phyloP scores from a whole-genome alignment of 35 echinoderm and acorn worm genomes.

The Stichopus chloronotus region DNA sequence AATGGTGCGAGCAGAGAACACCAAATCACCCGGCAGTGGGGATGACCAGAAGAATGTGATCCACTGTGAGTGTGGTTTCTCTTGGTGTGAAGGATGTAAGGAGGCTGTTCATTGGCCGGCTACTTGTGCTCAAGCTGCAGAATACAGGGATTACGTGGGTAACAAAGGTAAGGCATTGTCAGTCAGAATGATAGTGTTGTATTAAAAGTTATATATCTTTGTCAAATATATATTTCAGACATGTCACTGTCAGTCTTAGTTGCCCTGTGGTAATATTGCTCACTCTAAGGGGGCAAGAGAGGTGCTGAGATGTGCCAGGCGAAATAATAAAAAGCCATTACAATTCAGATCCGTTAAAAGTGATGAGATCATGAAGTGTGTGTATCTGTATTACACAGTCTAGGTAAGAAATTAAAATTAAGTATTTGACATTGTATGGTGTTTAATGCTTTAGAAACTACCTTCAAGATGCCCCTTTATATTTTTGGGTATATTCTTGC shows the following conservation, averaged over 20 bases:
- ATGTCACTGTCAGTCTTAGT: background rate
- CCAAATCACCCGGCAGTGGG: background rate
- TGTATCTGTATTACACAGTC: too few species aligned
- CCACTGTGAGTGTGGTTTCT: constrained; percentile 80
- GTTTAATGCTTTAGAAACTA: too few species aligned
- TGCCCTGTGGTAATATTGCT: too few species aligned
- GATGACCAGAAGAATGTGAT: constrained; percentile 65
- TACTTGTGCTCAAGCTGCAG: constrained; percentile 80
- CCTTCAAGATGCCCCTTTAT: too few species aligned
- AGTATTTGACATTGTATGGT: too few species aligned
- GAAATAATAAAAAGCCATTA: too few species aligned
- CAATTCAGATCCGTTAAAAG: too few species aligned
- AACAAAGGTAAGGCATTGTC: constrained; percentile 51
- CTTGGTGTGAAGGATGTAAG: constrained; percentile 87
- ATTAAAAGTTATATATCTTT: background rate
- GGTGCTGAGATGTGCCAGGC: too few species aligned
- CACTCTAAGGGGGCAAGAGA: too few species aligned
- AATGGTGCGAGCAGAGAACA: constrained; percentile 42
- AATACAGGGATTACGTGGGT: constrained; percentile 56
- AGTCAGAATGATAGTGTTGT: background rate
- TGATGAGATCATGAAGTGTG: too few species aligned
- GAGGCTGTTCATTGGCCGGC: constrained; percentile 94
- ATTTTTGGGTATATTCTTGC: too few species aligned
- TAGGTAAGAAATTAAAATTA: too few species aligned
- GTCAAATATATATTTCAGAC: background rate